Conservation (phyloP, 2,797 vertebrate species). For the Neostethus bicornis region DNA sequence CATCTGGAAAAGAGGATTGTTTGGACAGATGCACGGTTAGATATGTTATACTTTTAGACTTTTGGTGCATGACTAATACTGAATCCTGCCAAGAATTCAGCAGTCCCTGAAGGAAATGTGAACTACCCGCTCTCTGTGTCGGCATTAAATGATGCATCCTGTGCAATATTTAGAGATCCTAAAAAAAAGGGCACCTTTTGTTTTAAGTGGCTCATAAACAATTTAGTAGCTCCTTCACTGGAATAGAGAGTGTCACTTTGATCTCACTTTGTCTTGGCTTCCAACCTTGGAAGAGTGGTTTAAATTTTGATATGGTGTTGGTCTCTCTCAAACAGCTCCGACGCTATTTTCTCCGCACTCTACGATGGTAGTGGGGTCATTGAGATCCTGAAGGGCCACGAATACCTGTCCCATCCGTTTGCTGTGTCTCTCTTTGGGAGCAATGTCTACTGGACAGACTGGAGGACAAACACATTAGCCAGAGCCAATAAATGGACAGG, state of each 20-base stretch:
- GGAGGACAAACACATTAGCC: conserved; percentile 96
- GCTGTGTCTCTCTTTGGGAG: conserved; percentile 96
- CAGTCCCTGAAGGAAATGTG: conserved; percentile 6
- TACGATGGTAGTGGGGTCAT: conserved; percentile 94
- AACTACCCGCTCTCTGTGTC: conserved; percentile 13
- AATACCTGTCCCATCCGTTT: conserved; percentile 97
- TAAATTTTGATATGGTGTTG: conserved; percentile 40
- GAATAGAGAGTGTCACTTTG: conserved; percentile 31
- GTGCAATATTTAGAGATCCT: conserved; percentile 50
- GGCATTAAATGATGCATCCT: conserved; percentile 47
- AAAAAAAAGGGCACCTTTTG: conserved; percentile 27
- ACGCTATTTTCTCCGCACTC: conserved; percentile 97
- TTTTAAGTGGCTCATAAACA: conserved; percentile 52
- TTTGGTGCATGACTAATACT: conserved; percentile 7
- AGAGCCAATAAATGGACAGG: conserved; percentile 99
- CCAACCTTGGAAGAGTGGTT: conserved; percentile 26
- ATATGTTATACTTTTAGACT: conserved; percentile 10
- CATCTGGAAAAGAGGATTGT: conserved; percentile 98
- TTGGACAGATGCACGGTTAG: conserved; percentile 95
- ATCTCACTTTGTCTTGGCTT: conserved; percentile 29
- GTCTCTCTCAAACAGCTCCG: conserved; percentile 85
- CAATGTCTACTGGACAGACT: conserved; percentile 98
- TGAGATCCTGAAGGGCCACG: conserved; percentile 95
- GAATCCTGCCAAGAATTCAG: conserved; percentile 1
- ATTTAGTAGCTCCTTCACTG: conserved; percentile 42